Evolutionary conservation across 2,113 vertebrate genomes (phyloP), one percentile per base, ranked within the genome.

Genomic region (Penelope pileata): DNA sequence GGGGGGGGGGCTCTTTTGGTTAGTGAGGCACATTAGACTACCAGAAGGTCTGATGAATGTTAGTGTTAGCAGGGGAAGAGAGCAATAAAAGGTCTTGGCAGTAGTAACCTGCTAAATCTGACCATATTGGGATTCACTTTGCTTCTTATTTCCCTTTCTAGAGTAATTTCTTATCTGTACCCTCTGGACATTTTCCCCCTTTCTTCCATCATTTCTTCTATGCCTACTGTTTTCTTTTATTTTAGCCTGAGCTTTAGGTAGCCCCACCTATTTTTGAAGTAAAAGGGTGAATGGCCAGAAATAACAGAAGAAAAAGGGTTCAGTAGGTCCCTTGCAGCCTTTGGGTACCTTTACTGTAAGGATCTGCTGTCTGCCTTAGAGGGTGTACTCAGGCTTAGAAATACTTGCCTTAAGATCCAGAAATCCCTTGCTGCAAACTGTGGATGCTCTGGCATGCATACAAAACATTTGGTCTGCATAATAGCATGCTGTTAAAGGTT

Each of bases 211-310:
- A 10, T 11, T 84, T 76, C 19, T 62, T 26, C 47, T 86, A 51
- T 0, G 0, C 9, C 9, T 60, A 2, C 24, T 14, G 0, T 3
- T 48, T 66, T 77, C 7, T 45, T 92, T 47, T 77, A 36, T 22
- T 80, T 90, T 58, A 29, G 5, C 9, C 2, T 60, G 19, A 51
- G 29, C 30, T 79, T 22, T 84, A 74, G 15, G 8, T 43, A 43
- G 42, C 42, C 53, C 9, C 29, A 54, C 53, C 16, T 27, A 30
- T 30, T 54, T 43, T 30, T 30, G 48, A 77, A 83, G 27, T 58
- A 84, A 48, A 56, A 70, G 3, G 32, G 36, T 34, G 29, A 59
- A 42, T 30, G 48, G 50, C 7, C 38, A 47, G n/a, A 82, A 92
- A 68, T 50, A 84, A 60, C 11, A 9, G 60, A 54, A 69, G 29